Evolutionary conservation across 2,797 vertebrate species (phyloP).

Genomic region (Crypturellus tataupa): DNA sequence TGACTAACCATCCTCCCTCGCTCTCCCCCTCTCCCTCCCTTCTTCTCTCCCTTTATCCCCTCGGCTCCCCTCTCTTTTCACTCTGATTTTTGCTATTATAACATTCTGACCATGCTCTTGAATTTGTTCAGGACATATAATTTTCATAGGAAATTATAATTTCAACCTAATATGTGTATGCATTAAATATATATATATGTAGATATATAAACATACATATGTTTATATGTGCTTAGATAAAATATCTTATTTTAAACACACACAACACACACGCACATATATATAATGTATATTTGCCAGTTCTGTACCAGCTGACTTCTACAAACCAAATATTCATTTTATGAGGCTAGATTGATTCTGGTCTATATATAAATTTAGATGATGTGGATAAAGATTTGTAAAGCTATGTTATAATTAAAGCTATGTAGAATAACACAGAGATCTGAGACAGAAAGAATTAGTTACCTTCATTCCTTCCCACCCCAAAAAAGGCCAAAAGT

Average conservation of each 20-base stretch:
- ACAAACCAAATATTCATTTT: background rate
- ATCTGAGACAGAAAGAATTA: background rate
- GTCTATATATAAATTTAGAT: background rate
- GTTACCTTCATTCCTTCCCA: background rate
- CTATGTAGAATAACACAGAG: background rate
- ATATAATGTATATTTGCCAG: background rate
- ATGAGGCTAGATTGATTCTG: background rate
- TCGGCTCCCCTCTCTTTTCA: background rate
- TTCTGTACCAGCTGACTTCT: background rate
- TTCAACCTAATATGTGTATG: background rate
- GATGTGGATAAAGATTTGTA: background rate
- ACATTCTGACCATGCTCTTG: background rate
- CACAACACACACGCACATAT: no score
- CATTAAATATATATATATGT: no score
- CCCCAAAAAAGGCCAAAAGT: background rate
- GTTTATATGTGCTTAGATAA: no score
- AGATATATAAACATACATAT: no score
- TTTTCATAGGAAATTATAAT: background rate
- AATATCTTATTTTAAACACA: no score
- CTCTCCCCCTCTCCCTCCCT: background rate
- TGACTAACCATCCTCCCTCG: background rate
- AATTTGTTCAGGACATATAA: background rate
- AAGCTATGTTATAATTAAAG: background rate
- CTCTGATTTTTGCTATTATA: background rate
- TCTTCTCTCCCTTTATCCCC: accelerated